Percentiles rank a stretch among this genome's conserved stretches.
phyloP scores from a whole-genome alignment of 2,113 vertebrate species.

The Cebidichthys violaceus region DNA sequence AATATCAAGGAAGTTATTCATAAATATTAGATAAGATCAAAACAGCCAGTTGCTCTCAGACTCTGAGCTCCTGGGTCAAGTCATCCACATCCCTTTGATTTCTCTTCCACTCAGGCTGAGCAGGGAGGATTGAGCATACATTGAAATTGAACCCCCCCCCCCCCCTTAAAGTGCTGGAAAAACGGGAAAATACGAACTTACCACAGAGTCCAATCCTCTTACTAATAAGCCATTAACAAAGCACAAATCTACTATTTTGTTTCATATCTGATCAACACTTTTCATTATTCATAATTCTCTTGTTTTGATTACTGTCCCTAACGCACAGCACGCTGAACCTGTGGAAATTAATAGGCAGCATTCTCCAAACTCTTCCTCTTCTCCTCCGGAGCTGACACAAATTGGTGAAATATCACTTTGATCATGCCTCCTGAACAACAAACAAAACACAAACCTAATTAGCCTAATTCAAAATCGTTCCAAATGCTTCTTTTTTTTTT shows the following conservation, averaged over 20 bases:
- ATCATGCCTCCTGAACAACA: conserved; percentile 82
- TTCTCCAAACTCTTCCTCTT: conserved; percentile 73
- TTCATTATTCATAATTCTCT: conserved; percentile 81
- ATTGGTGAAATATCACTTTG: conserved; percentile 85
- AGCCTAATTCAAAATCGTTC: conserved; percentile 81
- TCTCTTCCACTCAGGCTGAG: conserved; percentile 58
- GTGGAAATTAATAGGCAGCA: conserved; percentile 77
- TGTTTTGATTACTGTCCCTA: conserved; percentile 80
- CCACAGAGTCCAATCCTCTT: conserved; percentile 47
- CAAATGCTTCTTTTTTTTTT: conserved; percentile 74
- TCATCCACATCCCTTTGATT: conserved; percentile 73
- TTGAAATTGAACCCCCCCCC: conserved; percentile 43
- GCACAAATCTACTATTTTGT: conserved; percentile 71
- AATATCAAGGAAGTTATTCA: conserved; percentile 85
- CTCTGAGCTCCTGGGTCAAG: conserved; percentile 79
- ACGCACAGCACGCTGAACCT: conserved; percentile 71
- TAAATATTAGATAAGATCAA: conserved; percentile 86
- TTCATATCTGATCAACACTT: conserved; percentile 77
- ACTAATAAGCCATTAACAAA: conserved; percentile 70
- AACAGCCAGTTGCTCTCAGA: conserved; percentile 79
- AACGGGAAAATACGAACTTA: conserved; percentile 18
- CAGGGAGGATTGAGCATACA: conserved; percentile 37
- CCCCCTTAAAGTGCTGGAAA: conserved; percentile 25
- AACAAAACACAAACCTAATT: conserved; percentile 84
- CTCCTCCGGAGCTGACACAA: conserved; percentile 79